Base-by-base conservation (phyloP, 2,888 invertebrate genomes). In the Danaus chrysippus region DNA sequence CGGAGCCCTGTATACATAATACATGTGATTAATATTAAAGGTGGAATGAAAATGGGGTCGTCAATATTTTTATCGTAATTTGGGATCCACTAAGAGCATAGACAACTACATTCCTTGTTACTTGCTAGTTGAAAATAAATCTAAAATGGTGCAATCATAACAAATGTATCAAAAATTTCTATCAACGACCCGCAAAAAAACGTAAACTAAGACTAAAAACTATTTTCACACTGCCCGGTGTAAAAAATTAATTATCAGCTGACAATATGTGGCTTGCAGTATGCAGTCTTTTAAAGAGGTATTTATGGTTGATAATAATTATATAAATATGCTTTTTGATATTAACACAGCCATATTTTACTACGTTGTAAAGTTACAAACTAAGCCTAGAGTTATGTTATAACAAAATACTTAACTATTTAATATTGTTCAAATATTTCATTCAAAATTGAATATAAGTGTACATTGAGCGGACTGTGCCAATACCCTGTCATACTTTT, bases 271-370 rank as follows among this genome's bases (percentile, higher is more conserved):
- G 77, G 74, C 76, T 76, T 75, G 77, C 83, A 87, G 86, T 85
- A 83, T 85, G 84, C 76, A 77, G 67, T 78, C 49, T 49, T 49
- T 17, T 78, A 84, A 83, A 85, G 91, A 90, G 90, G 91, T 90
- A 90, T 83, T 84, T 79, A 82, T 77, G 91, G 91, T 89, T 85
- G 74, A 76, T 70, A 74, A 74, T 81, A 81, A 79, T 79, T 77
- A 81, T 77, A 79, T 78, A 82, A 84, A 83, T 85, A 87, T 84
- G 80, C 75, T 84, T 87, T 89, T 90, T 86, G 88, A 88, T 87
- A 85, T 85, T 80, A 84, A 86, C 91, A 90, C 91, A 90, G 90
- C 90, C 90, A 88, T 87, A 80, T 84, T 83, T 83, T 81, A 77
- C 79, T 76, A 73, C 70, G 68, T 71, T 71, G 66, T 73, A 73